Evolutionary conservation across 2,113 vertebrate species (phyloP).

Genomic region (Stigmatopora nigra): DNA sequence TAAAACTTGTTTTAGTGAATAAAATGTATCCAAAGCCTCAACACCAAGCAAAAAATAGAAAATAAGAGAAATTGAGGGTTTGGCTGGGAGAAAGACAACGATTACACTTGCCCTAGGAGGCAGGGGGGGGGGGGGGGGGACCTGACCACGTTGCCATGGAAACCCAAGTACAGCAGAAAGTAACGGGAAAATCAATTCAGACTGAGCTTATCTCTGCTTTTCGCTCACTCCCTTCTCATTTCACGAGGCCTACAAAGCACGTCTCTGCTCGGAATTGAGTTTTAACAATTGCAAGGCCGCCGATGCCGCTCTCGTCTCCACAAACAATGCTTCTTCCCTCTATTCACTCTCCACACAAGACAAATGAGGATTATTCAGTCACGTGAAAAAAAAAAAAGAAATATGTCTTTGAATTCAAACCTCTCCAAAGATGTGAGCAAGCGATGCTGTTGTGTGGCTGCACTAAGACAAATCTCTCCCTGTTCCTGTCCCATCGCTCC

Average conservation of each 20-base stretch:
- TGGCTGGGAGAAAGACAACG: slow-evolving; percentile 69
- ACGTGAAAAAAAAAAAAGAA: slow-evolving; percentile 13
- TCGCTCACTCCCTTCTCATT: slow-evolving; percentile 49
- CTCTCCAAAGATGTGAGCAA: slow-evolving; percentile 28
- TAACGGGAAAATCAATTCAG: slow-evolving; percentile 75
- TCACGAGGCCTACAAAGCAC: slow-evolving; percentile 53
- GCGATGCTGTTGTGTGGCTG: slow-evolving; percentile 20
- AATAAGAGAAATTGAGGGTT: slow-evolving; percentile 44
- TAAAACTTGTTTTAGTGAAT: neutral
- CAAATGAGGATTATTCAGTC: slow-evolving; percentile 25
- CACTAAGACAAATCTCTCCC: slow-evolving; percentile 45
- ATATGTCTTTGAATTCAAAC: slow-evolving; percentile 12
- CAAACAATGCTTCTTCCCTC: slow-evolving; percentile 25
- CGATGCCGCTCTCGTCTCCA: slow-evolving; percentile 39
- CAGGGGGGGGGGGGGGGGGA: slow-evolving; percentile 68
- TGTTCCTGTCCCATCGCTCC: slow-evolving; percentile 31
- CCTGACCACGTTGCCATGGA: slow-evolving; percentile 76
- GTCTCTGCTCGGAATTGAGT: slow-evolving; percentile 46
- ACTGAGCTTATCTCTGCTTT: slow-evolving; percentile 60
- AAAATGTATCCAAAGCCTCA: neutral
- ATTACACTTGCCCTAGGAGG: slow-evolving; percentile 76
- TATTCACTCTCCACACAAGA: slow-evolving; percentile 24
- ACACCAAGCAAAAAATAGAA: slow-evolving; percentile 1
- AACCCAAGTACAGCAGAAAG: slow-evolving; percentile 76
- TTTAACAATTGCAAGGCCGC: slow-evolving; percentile 42